Conservation (phyloP, 2,888 invertebrate species). For the Coleophora deauratella region DNA sequence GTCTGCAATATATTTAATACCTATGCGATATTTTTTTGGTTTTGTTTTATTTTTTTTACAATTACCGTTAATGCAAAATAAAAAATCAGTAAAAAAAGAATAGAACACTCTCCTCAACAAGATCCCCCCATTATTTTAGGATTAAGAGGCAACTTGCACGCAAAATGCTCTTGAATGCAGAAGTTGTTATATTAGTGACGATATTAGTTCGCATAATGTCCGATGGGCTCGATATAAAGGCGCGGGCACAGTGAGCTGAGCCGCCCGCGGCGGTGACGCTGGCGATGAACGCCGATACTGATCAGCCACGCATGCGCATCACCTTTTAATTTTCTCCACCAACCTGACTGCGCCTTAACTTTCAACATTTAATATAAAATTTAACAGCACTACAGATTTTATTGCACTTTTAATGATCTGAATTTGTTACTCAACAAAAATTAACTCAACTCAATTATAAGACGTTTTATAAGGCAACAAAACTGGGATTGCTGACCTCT, state of each 20-base stretch:
- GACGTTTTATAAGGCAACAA: slow-evolving; percentile 34
- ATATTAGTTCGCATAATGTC: slow-evolving; percentile 51
- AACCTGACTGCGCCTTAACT: slow-evolving; percentile 25
- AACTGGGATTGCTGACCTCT: slow-evolving; percentile 59
- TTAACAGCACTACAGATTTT: slow-evolving; percentile 17
- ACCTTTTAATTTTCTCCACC: slow-evolving; percentile 48
- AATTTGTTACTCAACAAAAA: no score
- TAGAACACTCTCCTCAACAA: no score
- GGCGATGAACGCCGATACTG: slow-evolving; percentile 51
- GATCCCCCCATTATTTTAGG: no score
- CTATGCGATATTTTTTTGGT: no score
- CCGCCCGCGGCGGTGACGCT: slow-evolving; percentile 55
- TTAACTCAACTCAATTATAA: slow-evolving; percentile 29
- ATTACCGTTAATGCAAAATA: no score
- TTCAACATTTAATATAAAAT: not conserved
- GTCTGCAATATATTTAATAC: no score
- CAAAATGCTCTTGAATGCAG: no score
- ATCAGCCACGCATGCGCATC: slow-evolving; percentile 29
- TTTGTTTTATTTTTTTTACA: no score
- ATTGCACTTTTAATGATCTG: not conserved
- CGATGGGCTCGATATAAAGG: not conserved
- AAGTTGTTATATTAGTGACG: slow-evolving; percentile 30
- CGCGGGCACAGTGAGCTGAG: slow-evolving; percentile 33
- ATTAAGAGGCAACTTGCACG: no score
- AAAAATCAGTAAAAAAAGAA: no score